phyloP scores from a whole-genome alignment of 2,888 invertebrate genomes.

The Altica lythri region DNA sequence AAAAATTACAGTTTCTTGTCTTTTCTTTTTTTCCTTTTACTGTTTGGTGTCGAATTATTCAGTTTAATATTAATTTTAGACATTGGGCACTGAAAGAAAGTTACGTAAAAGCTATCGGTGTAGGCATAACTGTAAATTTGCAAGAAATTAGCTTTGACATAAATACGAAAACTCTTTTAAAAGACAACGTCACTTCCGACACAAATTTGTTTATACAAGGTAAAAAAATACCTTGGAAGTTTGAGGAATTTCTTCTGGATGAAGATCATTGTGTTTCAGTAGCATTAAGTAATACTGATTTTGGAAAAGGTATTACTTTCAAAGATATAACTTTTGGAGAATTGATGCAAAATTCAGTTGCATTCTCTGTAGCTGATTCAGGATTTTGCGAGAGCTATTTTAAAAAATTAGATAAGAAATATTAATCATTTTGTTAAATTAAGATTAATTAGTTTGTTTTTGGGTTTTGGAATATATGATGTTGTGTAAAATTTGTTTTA shows the following conservation, averaged over 20 bases:
- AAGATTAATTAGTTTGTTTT: background rate
- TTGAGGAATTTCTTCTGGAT: conserved; percentile 83
- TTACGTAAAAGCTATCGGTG: conserved; percentile 88
- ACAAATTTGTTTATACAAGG: conserved; percentile 70
- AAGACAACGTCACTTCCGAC: conserved; percentile 61
- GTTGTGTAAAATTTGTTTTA: background rate
- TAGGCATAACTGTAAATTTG: conserved; percentile 81
- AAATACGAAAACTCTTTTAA: conserved; percentile 61
- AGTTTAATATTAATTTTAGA: too few species aligned
- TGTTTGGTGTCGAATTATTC: too few species aligned
- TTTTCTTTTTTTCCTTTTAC: too few species aligned
- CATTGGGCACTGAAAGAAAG: conserved; percentile 95
- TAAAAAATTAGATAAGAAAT: conserved; percentile 58
- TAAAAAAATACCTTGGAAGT: conserved; percentile 68
- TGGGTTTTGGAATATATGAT: too few species aligned
- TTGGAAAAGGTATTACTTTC: conserved; percentile 53
- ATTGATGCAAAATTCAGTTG: conserved; percentile 62
- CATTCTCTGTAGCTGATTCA: conserved; percentile 60
- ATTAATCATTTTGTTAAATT: conserved; percentile 1
- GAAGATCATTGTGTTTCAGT: conserved; percentile 79
- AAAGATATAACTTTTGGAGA: conserved; percentile 64
- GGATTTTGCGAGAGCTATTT: conserved; percentile 64
- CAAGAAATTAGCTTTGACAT: conserved; percentile 76
- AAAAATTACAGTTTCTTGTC: too few species aligned
- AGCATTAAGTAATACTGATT: conserved; percentile 59